phyloP scores from a whole-genome alignment of 2,797 vertebrate species.

The Distichodus sexfasciatus region DNA sequence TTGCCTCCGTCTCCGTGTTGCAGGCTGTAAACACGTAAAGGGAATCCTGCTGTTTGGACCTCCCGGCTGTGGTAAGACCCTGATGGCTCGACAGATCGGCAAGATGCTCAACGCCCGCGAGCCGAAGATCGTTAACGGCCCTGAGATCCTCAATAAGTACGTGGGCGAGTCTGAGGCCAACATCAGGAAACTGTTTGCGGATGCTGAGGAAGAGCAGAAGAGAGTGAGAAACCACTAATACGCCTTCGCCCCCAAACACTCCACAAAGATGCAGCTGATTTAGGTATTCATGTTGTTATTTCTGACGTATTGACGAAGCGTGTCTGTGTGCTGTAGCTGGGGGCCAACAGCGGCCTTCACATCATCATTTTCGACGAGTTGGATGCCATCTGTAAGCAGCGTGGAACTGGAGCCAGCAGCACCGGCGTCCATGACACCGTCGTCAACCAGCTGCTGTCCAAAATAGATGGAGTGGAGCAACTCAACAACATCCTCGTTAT shows the following conservation, averaged over 20 bases:
- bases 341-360: constrained; percentile 95
- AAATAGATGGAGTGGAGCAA: constrained; percentile 96
- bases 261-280: not conserved
- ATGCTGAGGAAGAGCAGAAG: constrained; percentile 95
- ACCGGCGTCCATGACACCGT: constrained; percentile 96
- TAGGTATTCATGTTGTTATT: too few relatives aligned
- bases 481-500: constrained; percentile 99
- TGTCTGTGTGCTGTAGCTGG: constrained; percentile 73
- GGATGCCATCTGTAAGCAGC: constrained; percentile 98
- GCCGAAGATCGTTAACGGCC: constrained; percentile 95
- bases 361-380: constrained; percentile 98
- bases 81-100: constrained; percentile 96
- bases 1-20: not conserved
- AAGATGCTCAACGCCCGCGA: constrained; percentile 98
- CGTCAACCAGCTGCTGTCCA: constrained; percentile 96
- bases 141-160: constrained; percentile 97
- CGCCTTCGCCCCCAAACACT: not conserved
- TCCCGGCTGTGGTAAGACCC: constrained; percentile 95
- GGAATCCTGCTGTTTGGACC: constrained; percentile 93
- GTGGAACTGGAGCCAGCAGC: constrained; percentile 92
- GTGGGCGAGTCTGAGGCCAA: constrained; percentile 97
- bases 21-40: constrained; percentile 98
- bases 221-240: constrained; percentile 73
- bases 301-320: too few relatives aligned
- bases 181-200: constrained; percentile 96